These are phyloP conservation scores for Epistrophe grossulariae DNA, from an alignment of 2,888 invertebrate genomes.

Conservation along the genomic window DNA sequence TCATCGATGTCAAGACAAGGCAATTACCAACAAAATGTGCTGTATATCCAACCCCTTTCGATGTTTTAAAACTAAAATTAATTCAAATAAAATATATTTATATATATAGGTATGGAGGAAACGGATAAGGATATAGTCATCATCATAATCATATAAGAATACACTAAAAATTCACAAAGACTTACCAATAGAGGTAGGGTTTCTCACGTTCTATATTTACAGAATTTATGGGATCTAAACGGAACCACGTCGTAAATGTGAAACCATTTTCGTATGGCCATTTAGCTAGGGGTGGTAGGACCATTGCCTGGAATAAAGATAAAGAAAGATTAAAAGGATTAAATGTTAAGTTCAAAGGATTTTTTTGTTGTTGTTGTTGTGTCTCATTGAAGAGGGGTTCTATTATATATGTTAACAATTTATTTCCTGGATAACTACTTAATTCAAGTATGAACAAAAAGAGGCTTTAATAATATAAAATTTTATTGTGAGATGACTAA, in stretches of 20 bases:
- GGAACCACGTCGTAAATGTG: conserved; percentile 99
- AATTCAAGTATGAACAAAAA: background rate
- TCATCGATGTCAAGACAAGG: conserved; percentile 99
- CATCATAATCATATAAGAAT: conserved; percentile 1
- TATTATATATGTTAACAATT: conserved; percentile 16
- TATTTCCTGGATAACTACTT: conserved; percentile 10
- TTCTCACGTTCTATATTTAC: conserved; percentile 99
- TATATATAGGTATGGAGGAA: conserved; percentile 1
- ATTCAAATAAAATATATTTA: conserved; percentile 46
- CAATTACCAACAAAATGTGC: conserved; percentile 99
- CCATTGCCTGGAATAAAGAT: conserved; percentile 91
- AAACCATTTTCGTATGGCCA: conserved; percentile 99
- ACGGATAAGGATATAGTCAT: background rate
- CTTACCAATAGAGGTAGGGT: conserved; percentile 98
- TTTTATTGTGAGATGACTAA: conserved; percentile 5
- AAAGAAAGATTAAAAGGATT: conserved; percentile 36
- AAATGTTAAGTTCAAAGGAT: conserved; percentile 24
- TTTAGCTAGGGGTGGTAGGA: conserved; percentile 97
- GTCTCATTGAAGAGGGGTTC: background rate
- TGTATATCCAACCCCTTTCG: conserved; percentile 99
- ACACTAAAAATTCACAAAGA: no score
- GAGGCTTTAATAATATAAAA: background rate
- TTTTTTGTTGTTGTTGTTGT: conserved; percentile 3
- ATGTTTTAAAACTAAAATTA: conserved; percentile 95
- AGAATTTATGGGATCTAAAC: conserved; percentile 98